Evolutionary conservation across 2,797 vertebrate genomes (phyloP), one percentile per base, ranked within the genome.

Genomic region (Acomys russatus): DNA sequence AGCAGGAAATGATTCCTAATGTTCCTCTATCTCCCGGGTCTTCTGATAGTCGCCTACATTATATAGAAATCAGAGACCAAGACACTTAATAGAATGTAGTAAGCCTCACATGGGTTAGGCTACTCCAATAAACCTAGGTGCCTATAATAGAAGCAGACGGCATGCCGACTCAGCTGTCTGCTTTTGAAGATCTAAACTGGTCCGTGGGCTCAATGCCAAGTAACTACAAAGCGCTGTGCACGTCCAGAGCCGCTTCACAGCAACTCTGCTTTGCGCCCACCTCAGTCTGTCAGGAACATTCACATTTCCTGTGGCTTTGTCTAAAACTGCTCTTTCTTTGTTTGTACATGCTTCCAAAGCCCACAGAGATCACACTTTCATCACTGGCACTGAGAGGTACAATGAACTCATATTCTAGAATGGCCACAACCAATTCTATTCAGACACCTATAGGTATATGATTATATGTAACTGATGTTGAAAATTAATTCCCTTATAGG

Each of bases 111-210:
- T 44, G 59, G 88, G 64, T 85, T 90, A 73, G 38, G 68, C 61
- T 64, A 59, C 17, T 66, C 89, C 28, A 9, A 54, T 18, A 86
- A 79, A 61, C 51, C 84, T 22, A 18, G 80, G 54, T 64, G 44
- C 51, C 79, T 94, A 4, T 51, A 38, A 88, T 17, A 94, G 87
- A 94, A 95, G 71, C 3, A 30, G 90, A 64, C 38, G 25, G 11
- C 0, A 0, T 88, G 80, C 76, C 86, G 56, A 91, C 68, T 74
- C 3, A 35, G 63, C 17, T 35, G 51, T 44, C 70, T 44, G 92
- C 63, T 63, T 93, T 88, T 85, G 56, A 96, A 74, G 71, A 92
- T 88, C 88, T 92, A 90, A 96, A 87, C 84, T 49, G 61, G 49
- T 85, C 84, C 66, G 49, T 3, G 51, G 92, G 80, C 88, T 95